These are phyloP conservation scores for Notolepis coatsorum DNA, from an alignment of 2,797 vertebrate genomes.

Conservation along the genomic window DNA sequence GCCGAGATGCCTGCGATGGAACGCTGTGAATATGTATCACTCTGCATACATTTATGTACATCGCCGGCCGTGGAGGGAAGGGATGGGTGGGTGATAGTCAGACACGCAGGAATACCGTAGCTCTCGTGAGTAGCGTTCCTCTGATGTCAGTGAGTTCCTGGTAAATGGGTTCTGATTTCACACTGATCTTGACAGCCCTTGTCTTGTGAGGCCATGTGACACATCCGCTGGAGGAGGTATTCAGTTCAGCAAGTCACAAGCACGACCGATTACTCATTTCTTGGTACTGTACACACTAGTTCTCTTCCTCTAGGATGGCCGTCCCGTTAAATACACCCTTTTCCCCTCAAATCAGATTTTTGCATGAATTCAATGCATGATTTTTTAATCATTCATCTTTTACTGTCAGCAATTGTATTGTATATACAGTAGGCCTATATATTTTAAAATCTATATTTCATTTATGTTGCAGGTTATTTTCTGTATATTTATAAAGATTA, in stretches of 20 bases:
- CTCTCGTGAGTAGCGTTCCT: not conserved
- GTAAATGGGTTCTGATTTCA: conserved; percentile 29
- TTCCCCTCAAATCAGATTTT: no score
- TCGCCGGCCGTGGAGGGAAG: no score
- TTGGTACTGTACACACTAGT: not conserved
- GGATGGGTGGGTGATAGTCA: no score
- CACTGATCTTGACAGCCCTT: not conserved
- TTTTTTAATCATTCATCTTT: no score
- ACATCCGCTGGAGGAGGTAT: not conserved
- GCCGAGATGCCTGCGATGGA: no score
- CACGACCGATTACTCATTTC: not conserved
- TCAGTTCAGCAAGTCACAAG: conserved; percentile 5
- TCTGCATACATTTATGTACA: no score
- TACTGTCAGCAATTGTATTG: not conserved
- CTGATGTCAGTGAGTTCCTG: not conserved
- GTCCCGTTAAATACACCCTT: not conserved
- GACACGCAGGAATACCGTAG: no score
- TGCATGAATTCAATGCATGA: no score
- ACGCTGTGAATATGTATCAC: no score
- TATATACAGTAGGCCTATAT: not conserved
- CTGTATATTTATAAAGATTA: conserved; percentile 93
- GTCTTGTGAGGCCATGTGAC: conserved; percentile 58
- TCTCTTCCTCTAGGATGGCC: no score
- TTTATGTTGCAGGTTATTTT: conserved; percentile 90
- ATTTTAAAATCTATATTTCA: not conserved